These are phyloP conservation scores for Micrastur ruficollis DNA, from an alignment of 2,797 vertebrate species.

Conservation along the genomic window DNA sequence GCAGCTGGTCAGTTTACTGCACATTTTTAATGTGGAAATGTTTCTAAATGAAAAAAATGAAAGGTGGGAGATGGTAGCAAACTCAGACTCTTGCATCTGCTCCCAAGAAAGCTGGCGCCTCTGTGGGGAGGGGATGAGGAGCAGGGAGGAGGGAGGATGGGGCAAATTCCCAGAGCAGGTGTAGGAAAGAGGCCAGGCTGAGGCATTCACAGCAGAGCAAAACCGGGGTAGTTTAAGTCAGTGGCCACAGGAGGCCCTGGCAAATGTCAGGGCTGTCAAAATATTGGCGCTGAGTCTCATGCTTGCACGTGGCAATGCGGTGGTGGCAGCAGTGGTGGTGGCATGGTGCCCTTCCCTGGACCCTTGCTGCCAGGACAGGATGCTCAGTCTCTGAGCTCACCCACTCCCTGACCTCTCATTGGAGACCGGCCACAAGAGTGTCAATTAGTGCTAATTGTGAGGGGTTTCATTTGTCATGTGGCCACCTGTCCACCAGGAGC, in stretches of 20 bases:
- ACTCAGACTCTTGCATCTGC: background rate
- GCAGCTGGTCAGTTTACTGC: constrained; percentile 74
- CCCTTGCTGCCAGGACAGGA: background rate
- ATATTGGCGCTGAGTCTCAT: background rate
- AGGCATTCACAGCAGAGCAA: background rate
- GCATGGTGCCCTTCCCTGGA: background rate
- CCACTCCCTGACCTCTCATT: background rate
- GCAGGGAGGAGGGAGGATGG: background rate
- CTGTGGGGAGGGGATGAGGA: background rate
- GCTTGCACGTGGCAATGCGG: fast-evolving
- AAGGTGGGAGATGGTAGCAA: background rate
- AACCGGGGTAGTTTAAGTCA: background rate
- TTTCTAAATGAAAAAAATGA: constrained; percentile 51
- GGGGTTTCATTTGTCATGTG: background rate
- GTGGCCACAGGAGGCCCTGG: background rate
- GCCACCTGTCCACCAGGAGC: constrained; percentile 46
- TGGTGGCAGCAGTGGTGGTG: fast-evolving
- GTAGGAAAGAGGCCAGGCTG: background rate
- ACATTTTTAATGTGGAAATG: constrained; percentile 59
- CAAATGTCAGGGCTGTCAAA: background rate
- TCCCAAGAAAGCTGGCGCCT: background rate
- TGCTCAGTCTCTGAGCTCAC: background rate
- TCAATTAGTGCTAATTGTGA: constrained; percentile 66
- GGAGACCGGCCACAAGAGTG: background rate
- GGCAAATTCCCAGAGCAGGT: background rate